A percentile compares a stretch with the other conserved stretches of the same genome.
phyloP scores from a whole-genome alignment of 2,888 invertebrate species.

The Drosophila putrida region DNA sequence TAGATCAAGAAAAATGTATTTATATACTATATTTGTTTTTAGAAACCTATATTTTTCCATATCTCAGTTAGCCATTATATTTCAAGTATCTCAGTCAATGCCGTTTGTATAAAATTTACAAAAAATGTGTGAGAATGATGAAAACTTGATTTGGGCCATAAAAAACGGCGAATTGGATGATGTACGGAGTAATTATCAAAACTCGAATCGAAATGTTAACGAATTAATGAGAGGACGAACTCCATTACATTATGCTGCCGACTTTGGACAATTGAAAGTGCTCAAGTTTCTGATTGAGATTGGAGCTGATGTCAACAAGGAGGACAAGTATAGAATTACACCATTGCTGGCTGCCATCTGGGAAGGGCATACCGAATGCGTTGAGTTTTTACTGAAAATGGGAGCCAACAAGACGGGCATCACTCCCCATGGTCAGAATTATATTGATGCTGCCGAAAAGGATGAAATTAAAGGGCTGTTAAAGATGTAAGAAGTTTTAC shows the following conservation, averaged over 20 bases:
- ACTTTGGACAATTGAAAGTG: constrained; percentile 96
- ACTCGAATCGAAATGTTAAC: constrained; percentile 89
- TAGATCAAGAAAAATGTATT: no score
- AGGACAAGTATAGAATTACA: constrained; percentile 97
- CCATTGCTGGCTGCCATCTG: constrained; percentile 97
- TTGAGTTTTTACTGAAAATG: constrained; percentile 93
- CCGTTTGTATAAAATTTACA: no score
- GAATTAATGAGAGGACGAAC: constrained; percentile 94
- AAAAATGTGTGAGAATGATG: constrained; percentile 39
- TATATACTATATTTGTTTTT: no score
- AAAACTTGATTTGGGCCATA: constrained; percentile 52
- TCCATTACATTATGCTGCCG: constrained; percentile 96
- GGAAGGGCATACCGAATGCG: constrained; percentile 97
- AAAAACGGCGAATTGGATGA: constrained; percentile 52
- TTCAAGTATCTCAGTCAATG: not conserved
- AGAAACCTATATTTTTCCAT: no score
- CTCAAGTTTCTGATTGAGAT: constrained; percentile 94
- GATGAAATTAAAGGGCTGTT: constrained; percentile 52
- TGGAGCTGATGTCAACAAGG: constrained; percentile 97
- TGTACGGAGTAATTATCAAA: constrained; percentile 33
- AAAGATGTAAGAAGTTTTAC: not conserved
- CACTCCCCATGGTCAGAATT: constrained; percentile 49
- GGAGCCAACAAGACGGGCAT: constrained; percentile 80
- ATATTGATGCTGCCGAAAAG: constrained; percentile 49
- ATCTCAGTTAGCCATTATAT: constrained; percentile 5